Percentiles rank a stretch among this genome's conserved stretches.
These are phyloP conservation scores for Dryobotodes eremita DNA, from an alignment of 2,888 invertebrate genomes.

Conservation along the genomic window DNA sequence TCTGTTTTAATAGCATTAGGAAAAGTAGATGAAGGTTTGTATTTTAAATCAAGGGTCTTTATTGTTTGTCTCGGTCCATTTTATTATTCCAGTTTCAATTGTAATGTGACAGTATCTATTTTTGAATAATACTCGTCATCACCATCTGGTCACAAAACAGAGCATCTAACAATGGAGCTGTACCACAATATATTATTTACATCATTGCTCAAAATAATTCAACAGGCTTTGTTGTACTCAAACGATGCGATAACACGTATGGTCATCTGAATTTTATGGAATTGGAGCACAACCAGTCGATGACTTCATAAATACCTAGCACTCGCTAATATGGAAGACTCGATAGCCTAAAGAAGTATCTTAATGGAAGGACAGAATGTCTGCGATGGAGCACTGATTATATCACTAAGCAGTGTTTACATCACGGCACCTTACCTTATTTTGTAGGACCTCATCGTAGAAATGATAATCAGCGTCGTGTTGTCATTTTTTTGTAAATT, in stretches of 20 bases:
- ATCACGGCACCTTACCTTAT: not conserved
- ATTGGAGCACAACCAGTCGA: constrained; percentile 50
- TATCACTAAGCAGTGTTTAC: not conserved
- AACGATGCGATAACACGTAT: constrained; percentile 34
- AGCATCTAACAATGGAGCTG: not conserved
- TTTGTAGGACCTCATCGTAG: not conserved
- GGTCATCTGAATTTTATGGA: constrained; percentile 59
- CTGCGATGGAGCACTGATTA: not conserved
- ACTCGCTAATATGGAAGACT: constrained; percentile 30
- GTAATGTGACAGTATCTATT: not conserved
- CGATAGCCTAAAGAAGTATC: constrained; percentile 20
- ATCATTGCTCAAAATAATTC: constrained; percentile 53
- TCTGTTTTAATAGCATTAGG: no score
- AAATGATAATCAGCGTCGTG: not conserved
- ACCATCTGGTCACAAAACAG: constrained; percentile 3
- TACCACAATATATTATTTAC: constrained; percentile 11
- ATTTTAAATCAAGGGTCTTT: no score
- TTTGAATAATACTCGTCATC: not conserved
- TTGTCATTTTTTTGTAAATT: not conserved
- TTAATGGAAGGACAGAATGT: constrained; percentile 17
- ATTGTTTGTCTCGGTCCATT: no score
- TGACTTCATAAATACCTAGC: constrained; percentile 59
- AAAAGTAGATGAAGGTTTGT: no score
- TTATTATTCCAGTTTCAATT: not conserved
- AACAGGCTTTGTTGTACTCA: constrained; percentile 41